phyloP scores from a whole-genome alignment of 2,113 vertebrate genomes.

The Herpetotheres cachinnans region DNA sequence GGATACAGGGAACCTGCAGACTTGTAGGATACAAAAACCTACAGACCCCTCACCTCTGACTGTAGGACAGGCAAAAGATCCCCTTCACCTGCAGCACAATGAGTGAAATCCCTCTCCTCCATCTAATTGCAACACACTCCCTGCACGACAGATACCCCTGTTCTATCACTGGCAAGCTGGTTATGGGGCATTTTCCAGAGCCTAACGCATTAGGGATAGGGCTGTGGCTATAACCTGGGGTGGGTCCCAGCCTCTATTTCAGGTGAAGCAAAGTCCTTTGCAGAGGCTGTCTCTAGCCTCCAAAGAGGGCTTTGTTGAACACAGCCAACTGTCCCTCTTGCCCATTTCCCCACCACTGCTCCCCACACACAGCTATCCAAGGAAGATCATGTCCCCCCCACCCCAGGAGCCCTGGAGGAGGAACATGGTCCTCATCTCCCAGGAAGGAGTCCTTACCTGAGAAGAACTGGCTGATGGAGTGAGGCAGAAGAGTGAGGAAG shows the following conservation, averaged over 20 bases:
- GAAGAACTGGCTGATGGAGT: slow-evolving; percentile 94
- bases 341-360: background rate
- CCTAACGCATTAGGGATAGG: background rate
- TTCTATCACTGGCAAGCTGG: background rate
- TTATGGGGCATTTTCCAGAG: background rate
- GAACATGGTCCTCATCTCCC: background rate
- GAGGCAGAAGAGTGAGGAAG: slow-evolving; percentile 93
- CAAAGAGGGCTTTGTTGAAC: background rate
- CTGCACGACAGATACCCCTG: background rate
- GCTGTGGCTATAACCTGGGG: background rate
- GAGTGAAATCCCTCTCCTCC: background rate
- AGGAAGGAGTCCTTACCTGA: slow-evolving; percentile 82
- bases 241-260: background rate
- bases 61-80: background rate
- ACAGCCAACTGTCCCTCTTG: background rate
- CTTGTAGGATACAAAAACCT: background rate
- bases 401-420: background rate
- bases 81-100: background rate
- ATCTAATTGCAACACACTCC: background rate
- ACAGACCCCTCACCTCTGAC: background rate
- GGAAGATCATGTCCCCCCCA: background rate
- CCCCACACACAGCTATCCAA: background rate
- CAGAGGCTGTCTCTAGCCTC: background rate
- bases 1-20: background rate
- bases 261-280: slow-evolving; percentile 27